Evolutionary conservation across 92 coral and sea anemone species (phyloP).

Genomic region (Bergia puertoricense): DNA sequence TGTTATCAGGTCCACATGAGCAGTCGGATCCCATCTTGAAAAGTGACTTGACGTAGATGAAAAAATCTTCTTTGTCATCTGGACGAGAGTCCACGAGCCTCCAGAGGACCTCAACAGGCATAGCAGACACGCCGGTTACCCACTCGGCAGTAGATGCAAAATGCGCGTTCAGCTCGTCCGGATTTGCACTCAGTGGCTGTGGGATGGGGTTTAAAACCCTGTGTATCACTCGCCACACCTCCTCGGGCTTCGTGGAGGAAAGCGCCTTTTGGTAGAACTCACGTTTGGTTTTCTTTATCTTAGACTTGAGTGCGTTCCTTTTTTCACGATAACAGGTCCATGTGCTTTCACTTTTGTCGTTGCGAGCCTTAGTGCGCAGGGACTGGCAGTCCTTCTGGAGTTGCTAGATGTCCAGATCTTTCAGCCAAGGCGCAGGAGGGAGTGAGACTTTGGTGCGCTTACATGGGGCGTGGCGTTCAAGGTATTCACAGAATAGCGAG

Average conservation of each 20-base stretch:
- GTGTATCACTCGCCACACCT: too few relatives aligned
- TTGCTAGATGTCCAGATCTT: not conserved
- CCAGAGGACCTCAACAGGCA: too few relatives aligned
- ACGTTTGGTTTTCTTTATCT: constrained; percentile 35
- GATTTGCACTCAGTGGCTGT: not conserved
- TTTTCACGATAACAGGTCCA: constrained; percentile 34
- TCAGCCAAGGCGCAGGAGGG: constrained; percentile 1
- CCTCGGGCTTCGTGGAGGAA: constrained; percentile 22
- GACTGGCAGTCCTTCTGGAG: constrained; percentile 33
- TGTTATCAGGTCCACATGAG: too few relatives aligned
- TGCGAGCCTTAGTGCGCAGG: not conserved
- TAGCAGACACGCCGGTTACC: too few relatives aligned
- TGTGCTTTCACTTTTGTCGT: constrained; percentile 10
- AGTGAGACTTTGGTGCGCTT: constrained; percentile 10
- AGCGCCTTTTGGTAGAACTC: constrained; percentile 31
- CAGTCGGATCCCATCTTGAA: too few relatives aligned
- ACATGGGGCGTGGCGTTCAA: constrained; percentile 64
- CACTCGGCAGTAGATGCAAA: too few relatives aligned
- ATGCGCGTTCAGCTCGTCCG: not conserved
- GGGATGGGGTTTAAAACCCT: not conserved
- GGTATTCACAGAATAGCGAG: constrained; percentile 44
- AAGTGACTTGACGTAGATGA: too few relatives aligned
- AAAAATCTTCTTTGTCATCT: too few relatives aligned
- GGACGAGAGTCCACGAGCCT: too few relatives aligned
- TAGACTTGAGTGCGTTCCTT: constrained; percentile 14